Conservation (phyloP, 2,797 vertebrate species). For the Uromys caudimaculatus region DNA sequence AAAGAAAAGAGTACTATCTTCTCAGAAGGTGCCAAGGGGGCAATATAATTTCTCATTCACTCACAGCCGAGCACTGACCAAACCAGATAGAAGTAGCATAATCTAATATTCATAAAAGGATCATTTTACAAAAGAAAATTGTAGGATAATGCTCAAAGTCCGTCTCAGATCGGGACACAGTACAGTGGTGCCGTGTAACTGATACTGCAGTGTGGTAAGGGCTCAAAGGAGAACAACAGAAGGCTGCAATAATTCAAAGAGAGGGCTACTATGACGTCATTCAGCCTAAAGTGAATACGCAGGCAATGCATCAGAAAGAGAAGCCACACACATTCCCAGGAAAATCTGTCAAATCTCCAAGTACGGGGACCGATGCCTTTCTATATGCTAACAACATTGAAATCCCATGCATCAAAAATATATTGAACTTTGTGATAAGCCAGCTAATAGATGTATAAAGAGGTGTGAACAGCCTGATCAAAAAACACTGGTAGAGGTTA, state of each 20-base stretch:
- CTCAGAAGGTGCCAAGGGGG: neutral
- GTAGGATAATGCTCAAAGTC: neutral
- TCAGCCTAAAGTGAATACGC: neutral
- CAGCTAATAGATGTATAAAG: neutral
- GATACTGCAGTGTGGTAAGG: neutral
- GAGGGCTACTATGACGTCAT: neutral
- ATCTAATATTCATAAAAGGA: neutral
- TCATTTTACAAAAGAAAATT: neutral
- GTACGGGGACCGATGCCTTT: neutral
- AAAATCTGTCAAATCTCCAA: neutral
- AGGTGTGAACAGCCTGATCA: neutral
- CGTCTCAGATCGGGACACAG: neutral
- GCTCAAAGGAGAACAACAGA: neutral
- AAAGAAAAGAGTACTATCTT: neutral
- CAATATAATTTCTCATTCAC: neutral
- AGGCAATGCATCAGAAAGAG: neutral
- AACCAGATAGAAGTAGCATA: neutral
- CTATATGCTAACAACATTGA: neutral
- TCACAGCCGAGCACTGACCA: neutral
- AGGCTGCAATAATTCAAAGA: neutral
- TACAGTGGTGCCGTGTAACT: neutral
- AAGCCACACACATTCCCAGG: neutral
- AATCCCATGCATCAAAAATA: conserved; percentile 10
- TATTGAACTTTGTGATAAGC: neutral
- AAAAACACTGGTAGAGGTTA: neutral